phyloP scores from a whole-genome alignment of 2,113 vertebrate genomes.

The Rhinolophus sinicus region DNA sequence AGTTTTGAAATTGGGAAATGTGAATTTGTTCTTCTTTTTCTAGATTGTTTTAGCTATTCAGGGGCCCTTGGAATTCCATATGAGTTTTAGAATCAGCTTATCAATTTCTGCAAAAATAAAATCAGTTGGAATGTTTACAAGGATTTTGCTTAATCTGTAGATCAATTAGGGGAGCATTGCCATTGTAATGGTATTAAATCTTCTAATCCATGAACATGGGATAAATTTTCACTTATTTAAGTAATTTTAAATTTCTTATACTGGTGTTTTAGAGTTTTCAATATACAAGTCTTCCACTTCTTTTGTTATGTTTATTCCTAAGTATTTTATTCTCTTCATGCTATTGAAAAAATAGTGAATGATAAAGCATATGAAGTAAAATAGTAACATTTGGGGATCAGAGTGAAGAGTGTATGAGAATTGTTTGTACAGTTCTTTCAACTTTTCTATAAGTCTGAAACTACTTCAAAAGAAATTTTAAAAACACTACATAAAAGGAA shows the following conservation, averaged over 20 bases:
- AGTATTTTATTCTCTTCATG: neutral
- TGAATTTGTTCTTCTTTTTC: neutral
- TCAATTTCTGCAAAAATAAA: neutral
- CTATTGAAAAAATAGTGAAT: neutral
- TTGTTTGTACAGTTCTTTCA: neutral
- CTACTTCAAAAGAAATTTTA: neutral
- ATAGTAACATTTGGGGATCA: neutral
- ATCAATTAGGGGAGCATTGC: neutral
- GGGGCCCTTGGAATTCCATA: neutral
- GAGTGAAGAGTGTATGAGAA: neutral
- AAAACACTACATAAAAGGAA: neutral
- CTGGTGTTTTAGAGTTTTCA: neutral
- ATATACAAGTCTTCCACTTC: neutral
- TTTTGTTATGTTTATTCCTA: neutral
- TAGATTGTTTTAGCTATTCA: neutral
- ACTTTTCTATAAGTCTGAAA: neutral
- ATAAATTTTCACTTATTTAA: neutral
- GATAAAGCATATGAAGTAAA: neutral
- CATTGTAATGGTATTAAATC: neutral
- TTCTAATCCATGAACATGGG: neutral
- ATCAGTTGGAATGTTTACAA: neutral
- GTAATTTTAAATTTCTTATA: conserved; percentile 37
- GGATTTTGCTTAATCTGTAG: neutral
- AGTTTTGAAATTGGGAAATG: neutral
- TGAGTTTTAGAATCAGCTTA: conserved; percentile 18